phyloP scores from a whole-genome alignment of 2,888 invertebrate genomes.

The Campaea margaritaria region DNA sequence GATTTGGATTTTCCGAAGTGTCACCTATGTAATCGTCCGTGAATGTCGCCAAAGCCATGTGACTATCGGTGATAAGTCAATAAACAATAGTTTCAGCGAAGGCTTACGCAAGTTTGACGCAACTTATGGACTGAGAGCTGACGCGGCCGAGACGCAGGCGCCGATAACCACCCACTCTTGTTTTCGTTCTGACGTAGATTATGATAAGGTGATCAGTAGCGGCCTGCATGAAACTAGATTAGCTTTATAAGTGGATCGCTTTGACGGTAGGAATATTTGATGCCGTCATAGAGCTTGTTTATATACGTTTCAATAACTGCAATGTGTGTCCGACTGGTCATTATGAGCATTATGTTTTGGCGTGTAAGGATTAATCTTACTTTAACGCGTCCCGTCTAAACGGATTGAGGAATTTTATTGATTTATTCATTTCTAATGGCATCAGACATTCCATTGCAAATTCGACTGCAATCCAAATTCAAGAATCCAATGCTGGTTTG shows the following conservation, averaged over 20 bases:
- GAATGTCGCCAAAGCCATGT: background rate
- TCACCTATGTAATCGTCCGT: too few species aligned
- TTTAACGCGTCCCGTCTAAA: too few species aligned
- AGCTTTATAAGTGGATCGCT: slow-evolving; percentile 24
- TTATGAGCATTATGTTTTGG: too few species aligned
- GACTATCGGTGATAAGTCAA: slow-evolving; percentile 32
- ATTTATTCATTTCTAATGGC: too few species aligned
- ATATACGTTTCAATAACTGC: background rate
- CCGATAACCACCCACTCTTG: slow-evolving; percentile 71
- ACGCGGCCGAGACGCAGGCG: slow-evolving; percentile 60
- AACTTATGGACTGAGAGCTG: slow-evolving; percentile 52
- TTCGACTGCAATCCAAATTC: too few species aligned
- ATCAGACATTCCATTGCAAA: too few species aligned
- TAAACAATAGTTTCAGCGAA: slow-evolving; percentile 51
- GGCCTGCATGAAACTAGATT: slow-evolving; percentile 47
- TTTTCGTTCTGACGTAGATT: slow-evolving; percentile 64
- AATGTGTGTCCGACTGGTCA: too few species aligned
- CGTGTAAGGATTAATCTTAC: too few species aligned
- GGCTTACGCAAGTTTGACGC: slow-evolving; percentile 62
- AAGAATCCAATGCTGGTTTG: too few species aligned
- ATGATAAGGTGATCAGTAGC: slow-evolving; percentile 65
- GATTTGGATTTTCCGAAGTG: too few species aligned
- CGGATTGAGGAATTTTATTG: too few species aligned
- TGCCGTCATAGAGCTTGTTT: slow-evolving; percentile 5
- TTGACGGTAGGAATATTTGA: slow-evolving; percentile 1